Evolutionary conservation across 1,140 invertebrate species (phyloP), one percentile per base, ranked within the genome.

Genomic region (Choristoneura fumiferana): DNA sequence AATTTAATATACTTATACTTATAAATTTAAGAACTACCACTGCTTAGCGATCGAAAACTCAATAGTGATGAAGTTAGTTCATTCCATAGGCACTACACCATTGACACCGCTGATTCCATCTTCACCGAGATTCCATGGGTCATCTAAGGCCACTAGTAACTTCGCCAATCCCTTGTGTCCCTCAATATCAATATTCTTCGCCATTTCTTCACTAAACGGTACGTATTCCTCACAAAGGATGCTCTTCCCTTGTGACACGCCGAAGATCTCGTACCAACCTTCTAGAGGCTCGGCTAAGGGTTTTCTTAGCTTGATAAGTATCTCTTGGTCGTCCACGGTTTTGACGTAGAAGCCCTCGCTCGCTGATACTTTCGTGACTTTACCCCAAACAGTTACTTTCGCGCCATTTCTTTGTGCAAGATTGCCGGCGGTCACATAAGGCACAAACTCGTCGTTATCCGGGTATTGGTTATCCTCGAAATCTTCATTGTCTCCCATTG

Each of bases 221-320:
- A 90, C 77, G 67, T 87, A 89, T 60, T 90, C 87, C 56, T 89
- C 85, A 57, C 86, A 89, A n/a, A 89, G 39, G n/a, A 90, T 64
- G 63, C 68, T 74, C 39, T 83, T 86, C 4, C 85, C 87, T 78
- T 89, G 86, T 6, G 80, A 83, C 4, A 85, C 76, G 13, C 89
- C 89, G 45, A 78, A 67, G 38, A 90, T 80, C 60, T 90, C 89
- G 33, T 86, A 85, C 87, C 88, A 90, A 8, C 88, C 88, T 63
- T 87, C 84, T 4, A 89, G 61, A 4, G 84, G 67, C 49, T 89
- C 86, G n/a, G 62, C 76, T 45, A 85, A 54, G 1, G 87, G 87
- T 38, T 66, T 84, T 40, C 74, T 79, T 22, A 89, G 63, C 59
- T 64, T 81, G 49, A 90, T 76, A 13, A 78, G 71, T 22, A 90